phyloP scores from a whole-genome alignment of 1,140 invertebrate genomes.

The Telenomus remus region DNA sequence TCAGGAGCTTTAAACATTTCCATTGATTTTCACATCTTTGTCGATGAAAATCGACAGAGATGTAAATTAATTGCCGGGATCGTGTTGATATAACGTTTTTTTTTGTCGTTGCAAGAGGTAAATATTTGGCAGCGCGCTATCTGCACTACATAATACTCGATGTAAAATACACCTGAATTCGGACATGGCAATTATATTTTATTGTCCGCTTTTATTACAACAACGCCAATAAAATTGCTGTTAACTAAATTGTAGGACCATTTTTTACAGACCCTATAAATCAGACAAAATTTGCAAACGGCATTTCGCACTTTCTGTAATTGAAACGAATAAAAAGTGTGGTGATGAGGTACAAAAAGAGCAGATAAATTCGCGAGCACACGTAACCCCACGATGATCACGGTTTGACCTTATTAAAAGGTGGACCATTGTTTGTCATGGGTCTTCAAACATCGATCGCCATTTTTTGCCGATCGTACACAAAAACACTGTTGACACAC shows the following conservation, averaged over 20 bases:
- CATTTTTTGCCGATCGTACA: conserved; percentile 41
- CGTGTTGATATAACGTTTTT: conserved; percentile 29
- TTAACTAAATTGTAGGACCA: background rate
- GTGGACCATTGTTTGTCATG: conserved; percentile 14
- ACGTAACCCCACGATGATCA: too few relatives aligned
- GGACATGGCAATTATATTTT: background rate
- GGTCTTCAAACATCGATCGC: conserved; percentile 28
- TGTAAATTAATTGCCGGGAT: conserved; percentile 32
- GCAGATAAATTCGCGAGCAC: too few relatives aligned
- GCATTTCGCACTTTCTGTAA: conserved; percentile 28
- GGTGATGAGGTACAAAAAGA: too few relatives aligned
- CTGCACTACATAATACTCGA: conserved; percentile 11
- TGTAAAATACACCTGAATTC: too few relatives aligned
- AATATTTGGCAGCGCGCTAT: conserved; percentile 27
- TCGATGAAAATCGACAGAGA: conserved; percentile 34
- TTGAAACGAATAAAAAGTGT: too few relatives aligned
- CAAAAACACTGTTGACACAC: conserved; percentile 52
- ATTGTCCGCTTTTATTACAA: conserved; percentile 3
- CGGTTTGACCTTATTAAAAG: too few relatives aligned
- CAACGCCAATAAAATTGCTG: background rate
- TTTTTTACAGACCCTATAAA: too few relatives aligned
- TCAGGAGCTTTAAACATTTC: too few relatives aligned
- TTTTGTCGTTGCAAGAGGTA: conserved; percentile 13
- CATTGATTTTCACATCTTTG: too few relatives aligned
- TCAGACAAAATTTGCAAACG: conserved; percentile 3